Evolutionary conservation across 2,113 vertebrate genomes (phyloP).

Genomic region (Sander vitreus): DNA sequence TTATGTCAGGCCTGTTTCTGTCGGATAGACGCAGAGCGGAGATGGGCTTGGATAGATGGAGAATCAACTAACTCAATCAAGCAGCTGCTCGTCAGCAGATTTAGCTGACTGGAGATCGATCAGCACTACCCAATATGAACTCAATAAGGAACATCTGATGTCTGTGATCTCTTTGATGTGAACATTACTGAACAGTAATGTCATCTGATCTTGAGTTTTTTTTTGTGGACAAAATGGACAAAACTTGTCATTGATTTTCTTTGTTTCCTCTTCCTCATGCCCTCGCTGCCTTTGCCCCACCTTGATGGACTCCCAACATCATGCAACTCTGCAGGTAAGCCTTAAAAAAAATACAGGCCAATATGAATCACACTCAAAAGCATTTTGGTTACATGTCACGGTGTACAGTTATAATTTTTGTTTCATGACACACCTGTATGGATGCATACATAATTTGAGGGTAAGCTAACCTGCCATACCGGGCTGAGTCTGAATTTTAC

Average conservation of each 20-base stretch:
- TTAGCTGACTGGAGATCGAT: slow-evolving; percentile 21
- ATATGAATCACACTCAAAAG: neutral
- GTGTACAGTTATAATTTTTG: neutral
- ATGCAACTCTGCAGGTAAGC: slow-evolving; percentile 72
- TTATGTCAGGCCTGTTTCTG: slow-evolving; percentile 1
- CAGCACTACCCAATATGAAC: slow-evolving; percentile 20
- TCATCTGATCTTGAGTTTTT: slow-evolving; percentile 25
- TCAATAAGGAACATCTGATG: slow-evolving; percentile 33
- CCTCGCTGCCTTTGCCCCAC: slow-evolving; percentile 17
- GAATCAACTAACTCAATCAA: slow-evolving; percentile 45
- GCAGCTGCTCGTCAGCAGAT: slow-evolving; percentile 28
- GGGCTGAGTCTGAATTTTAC: neutral
- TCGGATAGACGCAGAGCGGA: neutral
- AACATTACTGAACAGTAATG: neutral
- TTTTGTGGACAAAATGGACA: too few species aligned
- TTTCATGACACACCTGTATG: neutral
- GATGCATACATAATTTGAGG: neutral
- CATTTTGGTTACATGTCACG: neutral
- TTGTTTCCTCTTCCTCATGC: slow-evolving; percentile 30
- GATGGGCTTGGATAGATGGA: slow-evolving; percentile 9
- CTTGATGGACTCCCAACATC: slow-evolving; percentile 36
- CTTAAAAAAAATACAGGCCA: slow-evolving; percentile 17
- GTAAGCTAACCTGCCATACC: too few species aligned
- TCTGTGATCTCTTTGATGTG: slow-evolving; percentile 27
- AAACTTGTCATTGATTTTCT: slow-evolving; percentile 59